Base-by-base conservation (phyloP, 2,113 vertebrate genomes). In the Camelus dromedarius region DNA sequence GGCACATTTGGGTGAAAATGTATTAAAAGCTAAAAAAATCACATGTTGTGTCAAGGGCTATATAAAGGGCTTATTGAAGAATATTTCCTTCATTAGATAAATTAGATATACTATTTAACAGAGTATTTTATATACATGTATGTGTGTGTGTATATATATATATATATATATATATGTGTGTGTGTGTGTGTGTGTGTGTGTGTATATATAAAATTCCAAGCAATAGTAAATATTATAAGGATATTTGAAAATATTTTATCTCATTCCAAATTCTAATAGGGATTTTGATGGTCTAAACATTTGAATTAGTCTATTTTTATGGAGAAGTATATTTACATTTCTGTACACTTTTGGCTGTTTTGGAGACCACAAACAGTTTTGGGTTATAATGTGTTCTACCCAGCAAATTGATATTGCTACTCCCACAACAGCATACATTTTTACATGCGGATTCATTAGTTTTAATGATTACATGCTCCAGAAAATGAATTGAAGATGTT, bases 231-330 rank as follows among this genome's bases (percentile, higher is more conserved):
- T 76, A 16, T 66, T 86, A 19, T 75, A 56, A 66, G 1, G 22
- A 85, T 95, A 92, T 79, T 73, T 84, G 1, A 60, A 95, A 97
- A 86, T 62, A 82, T 22, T 83, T 84, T 93, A 48, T 81, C 58
- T 89, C 28, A 83, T 82, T 86, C 85, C 6, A 76, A 66, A 79
- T 84, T 46, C 85, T 92, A 95, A 77, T 62, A 70, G 28, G 5
- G 72, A 85, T 84, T 84, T 89, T 96, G 32, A 77, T 89, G 32
- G 24, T 7, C 16, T 16, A 64, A 52, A 32, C 3, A 50, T 79
- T 94, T 95, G 6, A 69, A 66, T 84, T 89, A 81, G 81, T 72
- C n/a, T 38, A 83, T 66, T 79, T 91, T 75, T 88, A 72, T 62
- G 35, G 18, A 89, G 9, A 84, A 38, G 2, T 32, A 77, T 38